Conservation (phyloP, 2,888 invertebrate genomes). For the Ectemnius continuus region DNA sequence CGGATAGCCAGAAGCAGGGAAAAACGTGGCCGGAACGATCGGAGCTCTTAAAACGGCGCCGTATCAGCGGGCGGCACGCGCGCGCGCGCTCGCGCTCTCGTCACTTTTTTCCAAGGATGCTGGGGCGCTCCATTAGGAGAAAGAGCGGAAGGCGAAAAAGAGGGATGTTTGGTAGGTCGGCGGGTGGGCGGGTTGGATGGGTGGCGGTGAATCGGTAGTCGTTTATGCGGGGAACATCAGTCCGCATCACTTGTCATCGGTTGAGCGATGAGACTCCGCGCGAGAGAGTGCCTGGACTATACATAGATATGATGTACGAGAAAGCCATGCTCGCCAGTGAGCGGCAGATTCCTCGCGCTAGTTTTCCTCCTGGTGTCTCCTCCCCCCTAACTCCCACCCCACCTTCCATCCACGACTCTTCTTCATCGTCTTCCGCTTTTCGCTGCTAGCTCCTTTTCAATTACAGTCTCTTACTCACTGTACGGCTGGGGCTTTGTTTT, state of each 20-base stretch:
- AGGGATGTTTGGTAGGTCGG: slow-evolving; percentile 10
- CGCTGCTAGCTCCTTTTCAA: too few relatives aligned
- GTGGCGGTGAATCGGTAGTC: slow-evolving; percentile 42
- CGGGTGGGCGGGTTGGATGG: slow-evolving; percentile 18
- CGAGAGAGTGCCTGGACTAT: slow-evolving; percentile 12
- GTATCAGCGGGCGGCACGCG: slow-evolving; percentile 14
- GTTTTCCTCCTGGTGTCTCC: too few relatives aligned
- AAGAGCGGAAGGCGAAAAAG: slow-evolving; percentile 13
- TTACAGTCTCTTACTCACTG: too few relatives aligned
- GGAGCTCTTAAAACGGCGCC: slow-evolving; percentile 28
- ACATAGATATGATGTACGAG: not conserved
- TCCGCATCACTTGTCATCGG: slow-evolving; percentile 72
- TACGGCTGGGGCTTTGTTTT: too few relatives aligned
- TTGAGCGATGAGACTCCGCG: slow-evolving; percentile 66
- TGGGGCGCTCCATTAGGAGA: slow-evolving; percentile 6
- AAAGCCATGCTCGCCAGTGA: too few relatives aligned
- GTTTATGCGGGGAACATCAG: slow-evolving; percentile 67
- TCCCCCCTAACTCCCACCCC: too few relatives aligned
- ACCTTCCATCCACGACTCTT: too few relatives aligned
- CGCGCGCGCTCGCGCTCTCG: slow-evolving; percentile 12
- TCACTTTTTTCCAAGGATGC: slow-evolving; percentile 35
- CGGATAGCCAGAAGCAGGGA: not conserved
- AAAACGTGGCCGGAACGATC: not conserved
- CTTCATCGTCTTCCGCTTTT: too few relatives aligned
- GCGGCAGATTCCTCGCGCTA: too few relatives aligned